phyloP scores from a whole-genome alignment of 2,113 vertebrate genomes.

The Ptychochromis oligacanthus region DNA sequence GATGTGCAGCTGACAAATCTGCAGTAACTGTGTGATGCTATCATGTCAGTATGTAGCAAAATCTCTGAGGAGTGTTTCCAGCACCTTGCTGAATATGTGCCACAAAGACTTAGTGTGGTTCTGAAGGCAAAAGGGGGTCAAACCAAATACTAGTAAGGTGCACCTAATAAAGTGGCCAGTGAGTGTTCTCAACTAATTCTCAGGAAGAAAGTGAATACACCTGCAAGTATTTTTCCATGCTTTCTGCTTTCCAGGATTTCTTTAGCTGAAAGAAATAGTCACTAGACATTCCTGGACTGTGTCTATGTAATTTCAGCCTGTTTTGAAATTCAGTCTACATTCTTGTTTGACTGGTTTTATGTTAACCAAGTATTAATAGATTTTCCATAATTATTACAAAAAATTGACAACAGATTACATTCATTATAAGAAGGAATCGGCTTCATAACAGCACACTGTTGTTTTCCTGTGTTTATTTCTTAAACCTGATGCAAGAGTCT shows the following conservation, averaged over 20 bases:
- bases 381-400: not conserved
- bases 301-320: not conserved
- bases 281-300: not conserved
- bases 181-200: not conserved
- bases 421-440: too few species aligned
- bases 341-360: not conserved
- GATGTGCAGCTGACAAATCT: too few species aligned
- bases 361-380: not conserved
- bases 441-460: not conserved
- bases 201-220: not conserved
- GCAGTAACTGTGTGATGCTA: too few species aligned
- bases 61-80: too few species aligned
- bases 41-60: too few species aligned
- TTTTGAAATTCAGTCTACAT: not conserved
- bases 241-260: not conserved
- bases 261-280: not conserved
- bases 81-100: too few species aligned
- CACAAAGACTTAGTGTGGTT: too few species aligned
- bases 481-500: not conserved
- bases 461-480: not conserved
- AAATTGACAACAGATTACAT: too few species aligned
- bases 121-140: not conserved
- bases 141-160: not conserved
- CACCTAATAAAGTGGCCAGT: not conserved
- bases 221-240: not conserved